Percentiles rank a stretch among this genome's conserved stretches.
Evolutionary conservation across 2,888 invertebrate species (phyloP).

Genomic region (Drosophila mimetica): DNA sequence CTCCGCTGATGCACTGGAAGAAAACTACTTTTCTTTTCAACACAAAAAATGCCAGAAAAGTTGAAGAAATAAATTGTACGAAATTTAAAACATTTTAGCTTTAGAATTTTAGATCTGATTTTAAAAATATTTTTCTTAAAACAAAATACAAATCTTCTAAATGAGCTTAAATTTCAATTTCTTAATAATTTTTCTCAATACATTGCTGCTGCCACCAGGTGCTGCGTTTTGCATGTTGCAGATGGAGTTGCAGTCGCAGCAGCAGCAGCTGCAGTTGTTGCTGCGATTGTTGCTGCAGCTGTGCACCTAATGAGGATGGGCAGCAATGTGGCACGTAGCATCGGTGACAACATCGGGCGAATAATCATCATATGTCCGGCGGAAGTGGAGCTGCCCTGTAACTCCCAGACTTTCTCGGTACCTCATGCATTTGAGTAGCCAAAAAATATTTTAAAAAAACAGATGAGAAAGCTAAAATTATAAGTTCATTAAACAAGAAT

Average conservation of each 20-base stretch:
- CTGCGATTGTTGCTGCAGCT: constrained; percentile 47
- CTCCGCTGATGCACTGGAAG: constrained; percentile 20
- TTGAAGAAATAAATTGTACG: no score
- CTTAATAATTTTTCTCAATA: no score
- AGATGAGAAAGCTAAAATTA: background rate
- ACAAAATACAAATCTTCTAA: no score
- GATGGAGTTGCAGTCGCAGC: constrained; percentile 22
- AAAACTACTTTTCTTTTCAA: no score
- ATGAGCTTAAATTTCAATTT: no score
- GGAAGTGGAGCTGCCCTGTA: constrained; percentile 23
- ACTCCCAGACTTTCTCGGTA: background rate
- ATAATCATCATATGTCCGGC: constrained; percentile 62
- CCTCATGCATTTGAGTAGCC: constrained; percentile 10
- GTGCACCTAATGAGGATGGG: constrained; percentile 52
- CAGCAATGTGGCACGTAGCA: constrained; percentile 49
- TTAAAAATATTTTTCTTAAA: no score
- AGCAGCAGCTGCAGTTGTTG: constrained; percentile 29
- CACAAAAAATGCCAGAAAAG: no score
- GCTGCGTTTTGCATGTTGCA: constrained; percentile 16
- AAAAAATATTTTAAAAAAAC: constrained; percentile 26
- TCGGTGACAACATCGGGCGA: constrained; percentile 43
- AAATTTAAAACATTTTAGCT: no score
- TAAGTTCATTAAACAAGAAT: no score
- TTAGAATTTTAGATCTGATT: no score
- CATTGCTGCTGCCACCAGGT: constrained; percentile 6